A percentile compares a stretch with the other conserved stretches of the same genome.
phyloP scores from a whole-genome alignment of 2,797 vertebrate genomes.

The Choloepus didactylus region DNA sequence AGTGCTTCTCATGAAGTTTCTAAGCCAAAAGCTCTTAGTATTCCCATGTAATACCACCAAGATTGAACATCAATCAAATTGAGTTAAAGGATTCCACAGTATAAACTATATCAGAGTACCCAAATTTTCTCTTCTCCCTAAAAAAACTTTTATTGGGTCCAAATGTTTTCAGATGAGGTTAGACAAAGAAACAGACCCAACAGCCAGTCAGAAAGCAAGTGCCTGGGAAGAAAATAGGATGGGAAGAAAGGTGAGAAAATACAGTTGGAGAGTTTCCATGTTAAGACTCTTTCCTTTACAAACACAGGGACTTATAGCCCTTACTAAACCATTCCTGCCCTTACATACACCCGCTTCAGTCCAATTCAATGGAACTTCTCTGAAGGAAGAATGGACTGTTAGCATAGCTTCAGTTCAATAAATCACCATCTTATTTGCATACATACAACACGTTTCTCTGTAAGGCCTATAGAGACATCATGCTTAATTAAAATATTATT shows the following conservation, averaged over 20 bases:
- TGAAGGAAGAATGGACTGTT: not conserved
- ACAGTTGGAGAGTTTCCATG: not conserved
- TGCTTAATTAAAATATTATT: constrained; percentile 82
- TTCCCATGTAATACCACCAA: not conserved
- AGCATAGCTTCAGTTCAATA: constrained; percentile 49
- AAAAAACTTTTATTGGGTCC: not conserved
- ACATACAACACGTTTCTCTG: constrained; percentile 58
- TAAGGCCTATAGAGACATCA: constrained; percentile 63
- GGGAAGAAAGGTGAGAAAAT: not conserved
- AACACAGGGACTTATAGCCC: not conserved
- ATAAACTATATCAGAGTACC: not conserved
- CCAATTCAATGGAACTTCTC: constrained; percentile 39
- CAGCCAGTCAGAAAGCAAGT: not conserved
- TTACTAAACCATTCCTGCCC: not conserved
- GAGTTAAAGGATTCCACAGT: not conserved
- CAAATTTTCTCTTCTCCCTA: not conserved
- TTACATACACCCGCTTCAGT: not conserved
- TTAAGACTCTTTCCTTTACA: not conserved
- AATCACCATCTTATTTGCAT: constrained; percentile 66
- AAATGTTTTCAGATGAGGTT: not conserved
- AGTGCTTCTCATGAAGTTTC: not conserved
- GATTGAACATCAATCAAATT: constrained; percentile 13
- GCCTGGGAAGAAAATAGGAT: not conserved
- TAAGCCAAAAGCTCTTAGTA: not conserved
- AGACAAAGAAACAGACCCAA: not conserved